Evolutionary conservation across 2,113 vertebrate genomes (phyloP), one percentile per base, ranked within the genome.

Genomic region (Pipra filicauda): DNA sequence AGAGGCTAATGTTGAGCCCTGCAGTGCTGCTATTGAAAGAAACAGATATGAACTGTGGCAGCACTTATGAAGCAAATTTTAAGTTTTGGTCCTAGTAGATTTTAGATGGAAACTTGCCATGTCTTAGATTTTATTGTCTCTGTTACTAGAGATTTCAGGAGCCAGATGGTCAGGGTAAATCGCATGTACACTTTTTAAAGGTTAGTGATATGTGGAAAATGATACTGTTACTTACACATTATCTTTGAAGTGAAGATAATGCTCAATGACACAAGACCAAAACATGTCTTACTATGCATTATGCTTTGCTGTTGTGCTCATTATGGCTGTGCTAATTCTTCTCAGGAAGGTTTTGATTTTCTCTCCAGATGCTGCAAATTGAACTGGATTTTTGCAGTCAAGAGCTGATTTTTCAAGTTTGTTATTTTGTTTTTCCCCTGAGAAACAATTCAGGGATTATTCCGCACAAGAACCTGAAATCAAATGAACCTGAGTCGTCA

Each of bases 261-360:
- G 55, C 59, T 96, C 70, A 96, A 52, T 70, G 91, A 95, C 85
- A 93, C 75, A 85, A 95, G 79, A 92, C 61, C 58, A 96, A 95
- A 95, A 81, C 52, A 39, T 67, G 13, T 65, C 66, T 89, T 88
- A 24, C 44, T 93, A 88, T 78, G 21, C 19, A 37, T 88, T 94
- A 79, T 84, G 48, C 28, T 94, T 95, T 93, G 95, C 61, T 84
- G 19, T 93, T 88, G 59, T 0, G 2, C 33, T 92, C 59, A 69
- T 94, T 91, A 91, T 30, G 51, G n/a, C 46, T 73, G 12, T 64
- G 89, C 54, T 90, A 89, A 95, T 95, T 96, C 94, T 95, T 91
- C 75, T 77, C 72, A 69, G 37, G 61, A 90, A 96, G 35, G 15
- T 65, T 91, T 95, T 94, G 61, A 73, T 95, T 95, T 96, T 89